Evolutionary conservation across 1,140 invertebrate genomes (phyloP).

Genomic region (Scaptomyza pallida): DNA sequence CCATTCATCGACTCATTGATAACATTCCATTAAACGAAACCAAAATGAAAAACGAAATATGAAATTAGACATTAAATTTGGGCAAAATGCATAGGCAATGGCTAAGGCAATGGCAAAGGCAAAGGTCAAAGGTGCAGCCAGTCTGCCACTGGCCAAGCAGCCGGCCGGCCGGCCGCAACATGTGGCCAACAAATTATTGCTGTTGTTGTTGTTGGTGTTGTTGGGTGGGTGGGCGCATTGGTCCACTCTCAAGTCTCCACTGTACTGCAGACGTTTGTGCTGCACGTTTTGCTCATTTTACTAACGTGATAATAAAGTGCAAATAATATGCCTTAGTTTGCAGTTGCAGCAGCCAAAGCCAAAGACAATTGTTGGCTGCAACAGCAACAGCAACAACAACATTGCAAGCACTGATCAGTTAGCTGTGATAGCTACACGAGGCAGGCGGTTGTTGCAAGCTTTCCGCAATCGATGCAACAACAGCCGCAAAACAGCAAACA

Average conservation of each 20-base stretch:
- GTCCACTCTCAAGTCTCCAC: conserved; percentile 6
- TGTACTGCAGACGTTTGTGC: conserved; percentile 34
- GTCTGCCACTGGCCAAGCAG: conserved; percentile 52
- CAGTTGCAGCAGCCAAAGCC: conserved; percentile 51
- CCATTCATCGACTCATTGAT: conserved; percentile 29
- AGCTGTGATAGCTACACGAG: conserved; percentile 50
- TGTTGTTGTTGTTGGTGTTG: conserved; percentile 1
- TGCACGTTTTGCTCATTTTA: conserved; percentile 81
- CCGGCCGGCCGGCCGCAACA: conserved; percentile 30
- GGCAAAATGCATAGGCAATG: not conserved
- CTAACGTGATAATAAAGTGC: conserved; percentile 84
- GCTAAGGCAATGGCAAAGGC: conserved; percentile 8
- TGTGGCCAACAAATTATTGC: conserved; percentile 33
- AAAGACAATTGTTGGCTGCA: conserved; percentile 62
- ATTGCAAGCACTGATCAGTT: conserved; percentile 36
- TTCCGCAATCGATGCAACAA: conserved; percentile 73
- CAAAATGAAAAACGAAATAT: no score
- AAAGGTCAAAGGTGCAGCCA: conserved; percentile 73
- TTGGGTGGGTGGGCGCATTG: conserved; percentile 48
- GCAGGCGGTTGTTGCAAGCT: conserved; percentile 61
- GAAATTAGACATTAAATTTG: conserved; percentile 44
- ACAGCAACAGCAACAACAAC: conserved; percentile 28
- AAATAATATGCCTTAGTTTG: conserved; percentile 79
- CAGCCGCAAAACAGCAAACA: no score
- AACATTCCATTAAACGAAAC: conserved; percentile 36